Base-by-base conservation (phyloP, 1,140 invertebrate species). In the Pristionchus pacificus region DNA sequence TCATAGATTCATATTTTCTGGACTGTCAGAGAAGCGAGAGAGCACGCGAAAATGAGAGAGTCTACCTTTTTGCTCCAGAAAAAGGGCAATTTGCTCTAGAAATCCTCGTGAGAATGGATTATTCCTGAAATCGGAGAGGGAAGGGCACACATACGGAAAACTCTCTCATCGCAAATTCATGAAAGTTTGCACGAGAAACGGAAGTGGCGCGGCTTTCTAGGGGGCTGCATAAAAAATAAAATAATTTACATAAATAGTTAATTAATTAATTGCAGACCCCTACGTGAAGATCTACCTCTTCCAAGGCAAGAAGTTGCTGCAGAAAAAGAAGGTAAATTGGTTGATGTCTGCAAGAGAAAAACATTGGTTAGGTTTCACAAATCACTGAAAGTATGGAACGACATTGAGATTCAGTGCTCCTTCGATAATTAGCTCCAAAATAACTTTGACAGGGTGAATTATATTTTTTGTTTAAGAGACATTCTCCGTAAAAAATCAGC, bases 321-420 rank as follows among this genome's bases (percentile, higher is more conserved):
- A 87, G 73, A 89, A 89, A 79, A 87, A 87, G 79, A 89, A 89
- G n/a, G n/a, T n/a, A n/a, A n/a, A n/a, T n/a, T n/a, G n/a, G n/a
- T n/a, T n/a, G n/a, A n/a, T n/a, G n/a, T n/a, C n/a, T n/a, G n/a
- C n/a, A n/a, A n/a, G n/a, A n/a, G n/a, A n/a, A n/a, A n/a, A n/a
- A n/a, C n/a, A n/a, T n/a, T n/a, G n/a, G n/a, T n/a, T n/a, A n/a
- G n/a, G n/a, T n/a, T n/a, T n/a, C n/a, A n/a, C n/a, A n/a, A n/a
- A n/a, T n/a, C n/a, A n/a, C n/a, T n/a, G n/a, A n/a, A n/a, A n/a
- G n/a, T n/a, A n/a, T n/a, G n/a, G n/a, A n/a, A n/a, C n/a, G n/a
- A n/a, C n/a, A n/a, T n/a, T n/a, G n/a, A n/a, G n/a, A n/a, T n/a
- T n/a, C n/a, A n/a, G n/a, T n/a, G n/a, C n/a, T n/a, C n/a, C n/a